phyloP scores from a whole-genome alignment of 2,888 invertebrate genomes.

The Chloromyia formosa region DNA sequence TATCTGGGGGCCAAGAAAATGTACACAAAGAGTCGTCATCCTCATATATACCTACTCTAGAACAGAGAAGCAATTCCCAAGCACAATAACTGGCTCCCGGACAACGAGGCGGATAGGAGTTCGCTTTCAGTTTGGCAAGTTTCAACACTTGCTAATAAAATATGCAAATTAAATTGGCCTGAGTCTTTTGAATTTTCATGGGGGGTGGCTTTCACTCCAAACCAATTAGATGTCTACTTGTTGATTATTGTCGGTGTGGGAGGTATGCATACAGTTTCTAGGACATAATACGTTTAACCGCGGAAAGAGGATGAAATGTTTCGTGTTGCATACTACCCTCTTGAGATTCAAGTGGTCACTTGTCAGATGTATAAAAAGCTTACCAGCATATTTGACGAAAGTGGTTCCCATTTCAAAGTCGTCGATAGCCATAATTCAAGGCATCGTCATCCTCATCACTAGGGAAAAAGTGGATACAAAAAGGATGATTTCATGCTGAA shows the following conservation, averaged over 20 bases:
- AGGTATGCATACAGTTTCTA: too few relatives aligned
- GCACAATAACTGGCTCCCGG: background rate
- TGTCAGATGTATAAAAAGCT: background rate
- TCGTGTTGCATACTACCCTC: background rate
- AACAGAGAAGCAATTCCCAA: background rate
- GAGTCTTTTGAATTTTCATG: slow-evolving; percentile 25
- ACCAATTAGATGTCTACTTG: slow-evolving; percentile 28
- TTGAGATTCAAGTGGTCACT: background rate
- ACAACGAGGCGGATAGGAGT: background rate
- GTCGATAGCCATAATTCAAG: background rate
- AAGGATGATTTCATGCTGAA: too few relatives aligned
- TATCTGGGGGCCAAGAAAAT: too few relatives aligned
- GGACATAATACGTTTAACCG: background rate
- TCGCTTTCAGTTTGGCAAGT: background rate
- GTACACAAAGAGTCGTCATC: too few relatives aligned
- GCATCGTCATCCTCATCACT: background rate
- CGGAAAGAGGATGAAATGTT: background rate
- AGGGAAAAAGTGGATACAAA: too few relatives aligned
- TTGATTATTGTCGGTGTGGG: background rate
- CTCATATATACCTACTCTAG: too few relatives aligned
- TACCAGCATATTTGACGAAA: background rate
- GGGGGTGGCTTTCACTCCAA: background rate
- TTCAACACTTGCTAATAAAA: slow-evolving; percentile 29
- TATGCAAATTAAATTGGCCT: slow-evolving; percentile 28
- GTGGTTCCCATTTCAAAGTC: background rate